A percentile compares a stretch with the other conserved stretches of the same genome.
Conservation (phyloP, 2,888 invertebrate species). For the Bombylius major region DNA sequence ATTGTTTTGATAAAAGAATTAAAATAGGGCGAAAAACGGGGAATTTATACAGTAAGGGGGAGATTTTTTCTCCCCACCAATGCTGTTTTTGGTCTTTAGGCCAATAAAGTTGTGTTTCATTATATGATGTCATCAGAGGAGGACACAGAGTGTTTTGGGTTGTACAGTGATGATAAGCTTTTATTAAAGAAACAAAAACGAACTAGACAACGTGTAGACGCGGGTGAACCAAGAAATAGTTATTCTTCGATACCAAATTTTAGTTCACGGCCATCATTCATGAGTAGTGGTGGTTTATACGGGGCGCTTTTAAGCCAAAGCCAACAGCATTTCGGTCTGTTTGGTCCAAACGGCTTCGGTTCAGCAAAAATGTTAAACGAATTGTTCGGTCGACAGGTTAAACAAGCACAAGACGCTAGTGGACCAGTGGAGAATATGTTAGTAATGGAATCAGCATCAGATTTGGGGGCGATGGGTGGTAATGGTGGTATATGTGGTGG, state of each 20-base stretch:
- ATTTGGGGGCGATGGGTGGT: conserved; percentile 32
- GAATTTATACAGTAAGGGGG: conserved; percentile 9
- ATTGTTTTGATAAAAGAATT: background rate
- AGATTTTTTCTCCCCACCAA: conserved; percentile 17
- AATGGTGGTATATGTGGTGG: conserved; percentile 7
- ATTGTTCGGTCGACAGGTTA: conserved; percentile 68
- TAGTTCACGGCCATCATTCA: conserved; percentile 67
- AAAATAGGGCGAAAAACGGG: conserved; percentile 17
- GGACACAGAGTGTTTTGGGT: conserved; percentile 87
- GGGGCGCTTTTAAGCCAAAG: conserved; percentile 72
- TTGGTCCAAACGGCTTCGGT: conserved; percentile 71
- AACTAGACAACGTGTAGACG: conserved; percentile 92
- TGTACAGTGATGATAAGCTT: conserved; percentile 83
- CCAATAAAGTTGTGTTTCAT: conserved; percentile 68
- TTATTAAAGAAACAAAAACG: conserved; percentile 86
- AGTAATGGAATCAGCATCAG: conserved; percentile 35
- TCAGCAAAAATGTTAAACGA: conserved; percentile 88
- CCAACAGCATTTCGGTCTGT: conserved; percentile 67
- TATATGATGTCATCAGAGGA: conserved; percentile 95
- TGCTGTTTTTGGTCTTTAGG: conserved; percentile 42
- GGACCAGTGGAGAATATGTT: conserved; percentile 38
- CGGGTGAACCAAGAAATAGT: conserved; percentile 88
- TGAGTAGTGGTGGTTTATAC: conserved; percentile 76
- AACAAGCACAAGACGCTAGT: conserved; percentile 50
- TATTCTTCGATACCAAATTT: conserved; percentile 71